Base-by-base conservation (phyloP, 2,797 vertebrate species). In the Coranthus polyacanthus region DNA sequence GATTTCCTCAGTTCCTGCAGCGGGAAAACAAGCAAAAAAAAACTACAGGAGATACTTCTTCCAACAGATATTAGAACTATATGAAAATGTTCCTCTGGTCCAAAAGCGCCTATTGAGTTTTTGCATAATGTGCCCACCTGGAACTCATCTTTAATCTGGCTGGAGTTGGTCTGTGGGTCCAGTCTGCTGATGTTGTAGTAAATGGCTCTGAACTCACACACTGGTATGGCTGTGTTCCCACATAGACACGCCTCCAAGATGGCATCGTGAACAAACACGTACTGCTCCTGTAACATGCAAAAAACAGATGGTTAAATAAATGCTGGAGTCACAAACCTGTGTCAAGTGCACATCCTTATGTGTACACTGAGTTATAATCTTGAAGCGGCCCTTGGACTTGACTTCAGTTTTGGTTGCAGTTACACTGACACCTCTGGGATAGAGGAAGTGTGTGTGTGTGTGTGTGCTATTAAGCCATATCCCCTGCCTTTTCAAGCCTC, bases 71-170 rank as follows among this genome's bases (percentile, higher is more conserved):
- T 29, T 29, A 2, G 26, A 29, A 6, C 3, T 29, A 6, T 29
- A 29, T 29, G 8, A 29, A 29, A 29, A 4, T 6, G 2, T 29
- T 29, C 26, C 26, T 29, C 5, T 29, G 26, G 26, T 29, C 6
- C 26, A 29, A 6, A 29, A n/a, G n/a, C n/a, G n/a, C n/a, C n/a
- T 29, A 7, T 21, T 12, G n/a, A 8, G 37, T 12, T 36, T 12
- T 16, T 12, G 38, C 16, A 21, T 5, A n/a, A 18, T 2, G 9
- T 6, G 0, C 77, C 71, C 85, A 98, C 97, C 97, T 98, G 97
- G 86, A 99, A 99, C 81, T 99, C 97, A 24, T 99, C 97, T 93
- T 99, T 99, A 80, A 99, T 96, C 88, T 98, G 97, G 89, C 97
- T 98, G 92, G 97, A 98, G 92, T 98, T 98, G 71, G 97, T 99